Percentiles rank a stretch among this genome's conserved stretches.
Conservation (phyloP, 1,140 invertebrate species). For the Maconellicoccus hirsutus region DNA sequence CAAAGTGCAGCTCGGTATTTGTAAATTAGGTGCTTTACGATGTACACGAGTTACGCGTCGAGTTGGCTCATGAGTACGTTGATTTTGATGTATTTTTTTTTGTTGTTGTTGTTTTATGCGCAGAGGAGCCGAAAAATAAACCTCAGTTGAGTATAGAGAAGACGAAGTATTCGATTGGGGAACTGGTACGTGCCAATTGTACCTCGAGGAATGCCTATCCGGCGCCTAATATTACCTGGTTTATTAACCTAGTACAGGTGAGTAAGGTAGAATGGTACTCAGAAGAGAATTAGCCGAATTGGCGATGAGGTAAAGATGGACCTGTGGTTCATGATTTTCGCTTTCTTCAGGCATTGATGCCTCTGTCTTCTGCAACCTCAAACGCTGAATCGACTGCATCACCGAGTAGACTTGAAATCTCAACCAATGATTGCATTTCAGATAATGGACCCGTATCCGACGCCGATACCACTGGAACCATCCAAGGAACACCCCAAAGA, state of each 20-base stretch:
- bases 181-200: slow-evolving; percentile 59
- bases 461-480: not conserved
- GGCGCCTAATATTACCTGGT: slow-evolving; percentile 71
- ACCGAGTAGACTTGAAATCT: no score
- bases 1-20: not conserved
- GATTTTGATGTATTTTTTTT: not conserved
- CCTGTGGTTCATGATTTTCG: no score
- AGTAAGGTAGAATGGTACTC: not conserved
- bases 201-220: slow-evolving; percentile 61
- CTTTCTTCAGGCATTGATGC: no score
- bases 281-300: no score
- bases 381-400: no score
- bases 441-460: not conserved
- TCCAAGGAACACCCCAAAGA: slow-evolving; percentile 24
- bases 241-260: slow-evolving; percentile 64
- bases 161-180: slow-evolving; percentile 52
- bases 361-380: no score
- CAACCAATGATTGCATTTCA: no score
- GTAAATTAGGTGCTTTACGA: no score
- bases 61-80: not conserved
- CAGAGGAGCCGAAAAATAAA: slow-evolving; percentile 27
- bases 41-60: no score
- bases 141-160: slow-evolving; percentile 34
- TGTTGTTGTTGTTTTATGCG: not conserved
- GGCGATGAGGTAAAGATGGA: no score